Evolutionary conservation across 2,797 vertebrate genomes (phyloP).

Genomic region (Xenentodon cancila): DNA sequence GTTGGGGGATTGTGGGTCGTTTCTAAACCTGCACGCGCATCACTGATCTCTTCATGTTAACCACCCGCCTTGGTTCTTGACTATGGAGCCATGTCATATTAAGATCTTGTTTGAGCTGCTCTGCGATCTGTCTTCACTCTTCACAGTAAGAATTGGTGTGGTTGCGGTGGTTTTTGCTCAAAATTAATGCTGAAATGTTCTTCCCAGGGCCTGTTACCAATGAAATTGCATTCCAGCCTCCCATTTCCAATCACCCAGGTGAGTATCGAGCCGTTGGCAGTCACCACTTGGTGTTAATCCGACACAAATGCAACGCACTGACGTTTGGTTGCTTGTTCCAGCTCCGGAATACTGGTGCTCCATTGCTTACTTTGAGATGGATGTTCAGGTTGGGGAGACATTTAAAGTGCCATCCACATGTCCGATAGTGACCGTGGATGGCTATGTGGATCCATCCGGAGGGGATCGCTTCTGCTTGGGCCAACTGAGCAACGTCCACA

Average conservation of each 20-base stretch:
- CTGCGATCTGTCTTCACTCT: no score
- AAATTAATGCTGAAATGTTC: conserved; percentile 25
- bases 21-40: no score
- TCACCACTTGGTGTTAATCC: not conserved
- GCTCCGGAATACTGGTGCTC: conserved; percentile 99
- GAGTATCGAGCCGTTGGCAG: conserved; percentile 56
- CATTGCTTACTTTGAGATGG: conserved; percentile 99
- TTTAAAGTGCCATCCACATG: conserved; percentile 98
- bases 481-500: conserved; percentile 97
- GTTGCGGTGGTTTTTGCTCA: not conserved
- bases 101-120: not conserved
- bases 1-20: no score
- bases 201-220: conserved; percentile 92
- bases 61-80: no score
- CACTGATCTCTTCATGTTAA: no score
- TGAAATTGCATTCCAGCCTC: conserved; percentile 96
- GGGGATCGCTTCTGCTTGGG: conserved; percentile 97
- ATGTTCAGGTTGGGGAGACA: conserved; percentile 96
- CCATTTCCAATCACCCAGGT: conserved; percentile 97
- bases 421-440: conserved; percentile 95
- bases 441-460: conserved; percentile 97
- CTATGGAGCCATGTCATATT: not conserved
- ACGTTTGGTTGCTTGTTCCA: conserved; percentile 50
- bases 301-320: not conserved
- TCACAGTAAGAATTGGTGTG: not conserved